Conservation (phyloP, 1,140 invertebrate species). For the Oryzaephilus surinamensis region DNA sequence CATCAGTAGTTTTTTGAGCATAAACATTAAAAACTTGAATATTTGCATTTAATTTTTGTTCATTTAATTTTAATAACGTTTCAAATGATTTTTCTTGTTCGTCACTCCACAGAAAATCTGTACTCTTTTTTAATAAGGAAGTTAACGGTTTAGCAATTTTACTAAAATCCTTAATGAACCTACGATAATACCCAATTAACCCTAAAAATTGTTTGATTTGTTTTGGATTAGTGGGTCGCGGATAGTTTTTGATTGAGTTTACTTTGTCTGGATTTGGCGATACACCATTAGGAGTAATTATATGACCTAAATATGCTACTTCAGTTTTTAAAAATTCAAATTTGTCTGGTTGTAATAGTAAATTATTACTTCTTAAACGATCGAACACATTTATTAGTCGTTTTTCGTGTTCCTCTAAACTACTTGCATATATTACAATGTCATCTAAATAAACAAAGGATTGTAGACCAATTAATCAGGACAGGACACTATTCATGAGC, state of each 20-base stretch:
- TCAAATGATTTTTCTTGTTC: slow-evolving; percentile 10
- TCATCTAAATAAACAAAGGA: slow-evolving; percentile 38
- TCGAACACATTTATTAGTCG: slow-evolving; percentile 29
- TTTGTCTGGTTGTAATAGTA: slow-evolving; percentile 35
- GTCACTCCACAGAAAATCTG: neutral
- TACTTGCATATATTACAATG: slow-evolving; percentile 30
- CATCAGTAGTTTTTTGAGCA: too few relatives aligned
- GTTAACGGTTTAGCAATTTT: slow-evolving; percentile 9
- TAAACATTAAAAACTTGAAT: too few relatives aligned
- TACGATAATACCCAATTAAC: slow-evolving; percentile 16
- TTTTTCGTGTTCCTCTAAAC: slow-evolving; percentile 23
- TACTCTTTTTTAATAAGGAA: slow-evolving; percentile 12
- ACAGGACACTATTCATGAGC: slow-evolving; percentile 30
- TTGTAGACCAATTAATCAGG: slow-evolving; percentile 21
- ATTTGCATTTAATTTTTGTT: too few relatives aligned
- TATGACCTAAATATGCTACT: slow-evolving; percentile 30
- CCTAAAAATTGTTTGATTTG: slow-evolving; percentile 18
- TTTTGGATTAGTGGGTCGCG: slow-evolving; percentile 27
- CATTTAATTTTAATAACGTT: too few relatives aligned
- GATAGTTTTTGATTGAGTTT: slow-evolving; percentile 30
- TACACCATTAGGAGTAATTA: slow-evolving; percentile 33
- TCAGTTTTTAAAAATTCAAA: slow-evolving; percentile 32
- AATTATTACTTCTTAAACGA: slow-evolving; percentile 22
- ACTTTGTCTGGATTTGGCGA: slow-evolving; percentile 36
- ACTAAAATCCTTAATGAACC: slow-evolving; percentile 9